Base-by-base conservation (phyloP, 2,797 vertebrate species). In the Chanos chanos region DNA sequence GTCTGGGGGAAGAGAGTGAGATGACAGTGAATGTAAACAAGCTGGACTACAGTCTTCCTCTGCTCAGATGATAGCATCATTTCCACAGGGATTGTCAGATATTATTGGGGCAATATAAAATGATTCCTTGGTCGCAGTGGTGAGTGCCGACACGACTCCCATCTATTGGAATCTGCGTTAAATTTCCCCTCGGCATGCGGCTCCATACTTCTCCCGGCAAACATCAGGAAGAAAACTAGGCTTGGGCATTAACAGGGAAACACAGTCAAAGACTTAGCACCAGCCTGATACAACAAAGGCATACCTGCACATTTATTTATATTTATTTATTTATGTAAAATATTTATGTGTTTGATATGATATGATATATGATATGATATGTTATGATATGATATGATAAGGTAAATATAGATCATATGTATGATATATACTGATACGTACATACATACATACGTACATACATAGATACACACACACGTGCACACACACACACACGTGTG, bases 1-100 rank as follows among this genome's bases (percentile, higher is more conserved):
- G n/a, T n/a, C n/a, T n/a, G n/a, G n/a, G n/a, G n/a, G n/a, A n/a
- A n/a, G n/a, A n/a, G n/a, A n/a, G n/a, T 8, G 9, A 31, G 6
- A 16, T 21, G 53, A 33, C 37, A 54, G 33, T 34, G 24, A 45
- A 49, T 28, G 13, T 36, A 43, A 34, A 33, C 25, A 16, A 40
- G 51, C 41, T 61, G 51, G 61, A 50, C 47, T 16, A 8, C 33
- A 5, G 37, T 39, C 28, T 64, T 15, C 40, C n/a, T 55, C 31
- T 55, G 65, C 31, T 41, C 48, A 61, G 43, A 59, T n/a, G n/a
- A n/a, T 24, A 22, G 27, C 13, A 36, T 49, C 25, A 30, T 48
- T 48, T 50, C 39, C 47, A 18, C 27, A 8, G 21, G 4, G 36
- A 7, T 25, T 13, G 15, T 28, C 12, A 34, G 30, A 44, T 41